Base-by-base conservation (phyloP, 2,113 vertebrate genomes). In the Melanocharis versteri region DNA sequence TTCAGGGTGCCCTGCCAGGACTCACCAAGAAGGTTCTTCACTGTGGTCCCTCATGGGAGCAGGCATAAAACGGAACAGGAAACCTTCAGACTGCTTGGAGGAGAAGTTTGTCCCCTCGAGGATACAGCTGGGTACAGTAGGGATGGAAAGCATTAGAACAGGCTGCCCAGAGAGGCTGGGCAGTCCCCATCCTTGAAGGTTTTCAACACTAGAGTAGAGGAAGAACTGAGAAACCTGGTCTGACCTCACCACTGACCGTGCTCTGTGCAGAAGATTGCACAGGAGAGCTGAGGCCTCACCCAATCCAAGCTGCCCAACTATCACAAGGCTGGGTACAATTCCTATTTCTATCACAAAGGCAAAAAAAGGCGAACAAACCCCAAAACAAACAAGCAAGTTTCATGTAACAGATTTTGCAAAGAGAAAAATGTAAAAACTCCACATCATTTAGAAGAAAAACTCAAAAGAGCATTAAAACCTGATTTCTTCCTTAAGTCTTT, bases 71-170 rank as follows among this genome's bases (percentile, higher is more conserved):
- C 7, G 19, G 47, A 87, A 65, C 19, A n/a, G 28, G 26, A 48
- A 35, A n/a, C 26, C 37, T 83, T 50, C 79, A 56, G 54, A 45
- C 20, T 30, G 31, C 30, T 18, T 4, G 14, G 11, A 60, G 35
- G 15, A 79, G 33, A 45, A 62, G 27, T 33, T 56, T n/a, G 48
- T 15, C 28, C 57, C 27, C 45, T 56, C 3, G 2, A 70, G n/a
- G 15, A 44, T 13, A 56, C 3, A 3, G 30, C 39, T 24, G 6
- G 5, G 11, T 11, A 45, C 37, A 5, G 1, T 0, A 22, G 56
- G 30, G 54, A 50, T 13, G 9, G 24, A 39, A 48, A 80, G 35
- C 33, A 35, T 11, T 18, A 24, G 20, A 69, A 73, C 8, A 57
- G 33, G 21, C 24, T 87, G 72, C 27, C n/a, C 16, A 57, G 53